A percentile compares a stretch with the other conserved stretches of the same genome.
These are phyloP conservation scores for Danio jaintianensis DNA, from an alignment of 2,797 vertebrate genomes.

Conservation along the genomic window DNA sequence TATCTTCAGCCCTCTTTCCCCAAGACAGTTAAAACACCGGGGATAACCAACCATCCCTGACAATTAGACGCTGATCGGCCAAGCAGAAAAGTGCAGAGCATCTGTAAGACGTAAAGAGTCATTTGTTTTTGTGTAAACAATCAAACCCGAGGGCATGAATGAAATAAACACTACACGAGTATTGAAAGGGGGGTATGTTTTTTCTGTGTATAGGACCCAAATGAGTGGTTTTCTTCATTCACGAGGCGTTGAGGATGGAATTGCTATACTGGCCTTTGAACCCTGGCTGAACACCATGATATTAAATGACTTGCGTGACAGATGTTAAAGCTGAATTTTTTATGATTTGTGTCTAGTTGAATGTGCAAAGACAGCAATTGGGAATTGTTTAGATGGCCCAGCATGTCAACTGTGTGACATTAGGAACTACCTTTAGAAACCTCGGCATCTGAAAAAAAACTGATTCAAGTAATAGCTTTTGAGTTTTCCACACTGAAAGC, in stretches of 20 bases:
- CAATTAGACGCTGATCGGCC: slow-evolving; percentile 23
- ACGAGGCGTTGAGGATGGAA: background rate
- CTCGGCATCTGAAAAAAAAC: background rate
- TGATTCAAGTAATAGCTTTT: background rate
- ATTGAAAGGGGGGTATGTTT: background rate
- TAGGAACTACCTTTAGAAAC: background rate
- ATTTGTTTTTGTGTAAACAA: slow-evolving; percentile 31
- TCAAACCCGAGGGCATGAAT: slow-evolving; percentile 20
- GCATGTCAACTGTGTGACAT: background rate
- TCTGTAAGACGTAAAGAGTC: slow-evolving; percentile 25
- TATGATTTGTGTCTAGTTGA: background rate
- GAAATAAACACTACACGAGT: background rate
- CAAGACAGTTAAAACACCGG: slow-evolving; percentile 31
- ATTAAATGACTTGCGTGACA: background rate
- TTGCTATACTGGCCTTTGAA: slow-evolving; percentile 4
- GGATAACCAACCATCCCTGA: slow-evolving; percentile 35
- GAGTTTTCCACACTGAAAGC: background rate
- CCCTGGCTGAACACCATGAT: background rate
- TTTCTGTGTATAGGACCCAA: background rate
- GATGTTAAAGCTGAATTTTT: background rate
- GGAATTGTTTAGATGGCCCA: background rate
- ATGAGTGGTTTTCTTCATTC: background rate
- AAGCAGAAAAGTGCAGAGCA: slow-evolving; percentile 12
- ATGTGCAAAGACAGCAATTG: background rate
- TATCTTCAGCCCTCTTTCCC: slow-evolving; percentile 55